Conservation (phyloP, 2,797 vertebrate species). For the Trichosurus vulpecula region DNA sequence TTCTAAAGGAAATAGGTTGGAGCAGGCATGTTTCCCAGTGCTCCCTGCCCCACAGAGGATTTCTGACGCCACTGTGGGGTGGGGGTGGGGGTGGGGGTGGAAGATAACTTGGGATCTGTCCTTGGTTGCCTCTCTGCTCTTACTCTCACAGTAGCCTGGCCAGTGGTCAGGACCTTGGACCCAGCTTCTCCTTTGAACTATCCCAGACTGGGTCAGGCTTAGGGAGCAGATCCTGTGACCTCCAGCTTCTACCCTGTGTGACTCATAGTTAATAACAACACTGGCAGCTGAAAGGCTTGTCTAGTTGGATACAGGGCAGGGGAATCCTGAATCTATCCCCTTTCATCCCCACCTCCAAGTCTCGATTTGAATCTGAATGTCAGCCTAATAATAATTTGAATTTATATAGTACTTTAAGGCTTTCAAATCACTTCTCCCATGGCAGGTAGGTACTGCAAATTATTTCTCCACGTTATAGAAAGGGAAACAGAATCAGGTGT, state of each 20-base stretch:
- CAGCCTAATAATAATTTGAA: not conserved
- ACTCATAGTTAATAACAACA: not conserved
- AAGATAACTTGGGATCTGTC: not conserved
- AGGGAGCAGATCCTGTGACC: not conserved
- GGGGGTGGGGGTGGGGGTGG: not conserved
- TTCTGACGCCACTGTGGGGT: not conserved
- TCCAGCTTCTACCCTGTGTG: not conserved
- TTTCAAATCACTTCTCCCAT: not conserved
- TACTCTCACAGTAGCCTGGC: rapidly evolving
- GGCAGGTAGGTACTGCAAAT: not conserved
- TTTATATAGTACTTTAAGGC: not conserved
- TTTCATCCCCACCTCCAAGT: not conserved
- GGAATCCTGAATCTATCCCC: not conserved
- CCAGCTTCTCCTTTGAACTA: not conserved
- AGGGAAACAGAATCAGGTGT: not conserved
- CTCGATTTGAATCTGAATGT: not conserved
- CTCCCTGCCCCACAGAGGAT: not conserved
- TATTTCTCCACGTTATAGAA: not conserved
- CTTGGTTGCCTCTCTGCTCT: not conserved
- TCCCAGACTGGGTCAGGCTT: not conserved
- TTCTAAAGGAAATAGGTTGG: not conserved
- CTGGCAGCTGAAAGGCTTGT: not conserved
- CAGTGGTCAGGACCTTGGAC: not conserved
- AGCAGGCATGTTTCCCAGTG: not conserved
- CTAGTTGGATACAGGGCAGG: not conserved